phyloP scores from a whole-genome alignment of 2,888 invertebrate genomes.

The Tanaodytes sp. region DNA sequence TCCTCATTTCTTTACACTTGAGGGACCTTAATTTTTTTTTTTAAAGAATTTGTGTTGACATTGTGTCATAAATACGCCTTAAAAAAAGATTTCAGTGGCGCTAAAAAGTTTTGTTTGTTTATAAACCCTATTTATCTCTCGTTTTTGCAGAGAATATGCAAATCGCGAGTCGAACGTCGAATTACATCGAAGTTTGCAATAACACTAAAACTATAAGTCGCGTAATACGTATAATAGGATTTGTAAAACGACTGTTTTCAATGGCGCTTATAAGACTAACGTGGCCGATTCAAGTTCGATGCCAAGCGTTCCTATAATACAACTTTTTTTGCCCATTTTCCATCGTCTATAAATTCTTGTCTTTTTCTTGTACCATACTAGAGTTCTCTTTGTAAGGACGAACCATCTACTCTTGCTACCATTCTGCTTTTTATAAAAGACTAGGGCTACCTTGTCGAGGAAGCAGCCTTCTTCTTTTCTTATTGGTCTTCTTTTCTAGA shows the following conservation, averaged over 20 bases:
- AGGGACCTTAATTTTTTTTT: no score
- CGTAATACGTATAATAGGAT: slow-evolving; percentile 9
- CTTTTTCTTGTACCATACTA: slow-evolving; percentile 56
- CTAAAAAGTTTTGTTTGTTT: no score
- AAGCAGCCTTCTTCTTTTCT: slow-evolving; percentile 35
- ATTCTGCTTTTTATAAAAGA: slow-evolving; percentile 60
- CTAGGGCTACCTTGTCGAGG: slow-evolving; percentile 45
- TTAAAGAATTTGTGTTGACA: neutral
- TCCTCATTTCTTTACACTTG: no score
- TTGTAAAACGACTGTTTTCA: slow-evolving; percentile 3
- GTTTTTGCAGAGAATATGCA: no score
- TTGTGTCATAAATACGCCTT: neutral
- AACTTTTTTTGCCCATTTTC: slow-evolving; percentile 22
- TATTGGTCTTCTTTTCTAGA: slow-evolving; percentile 43
- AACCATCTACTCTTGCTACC: slow-evolving; percentile 56
- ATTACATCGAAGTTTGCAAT: neutral
- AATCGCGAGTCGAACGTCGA: no score
- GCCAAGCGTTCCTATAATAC: slow-evolving; percentile 26
- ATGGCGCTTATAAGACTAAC: slow-evolving; percentile 13
- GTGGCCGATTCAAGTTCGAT: slow-evolving; percentile 5
- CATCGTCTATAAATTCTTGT: slow-evolving; percentile 26
- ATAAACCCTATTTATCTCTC: no score
- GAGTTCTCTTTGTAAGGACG: slow-evolving; percentile 56
- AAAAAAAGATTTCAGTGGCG: no score
- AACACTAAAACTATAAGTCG: neutral